Percentiles rank a stretch among this genome's conserved stretches.
These are phyloP conservation scores for Rhombomys opimus DNA, from an alignment of 2,113 vertebrate genomes.

Conservation along the genomic window DNA sequence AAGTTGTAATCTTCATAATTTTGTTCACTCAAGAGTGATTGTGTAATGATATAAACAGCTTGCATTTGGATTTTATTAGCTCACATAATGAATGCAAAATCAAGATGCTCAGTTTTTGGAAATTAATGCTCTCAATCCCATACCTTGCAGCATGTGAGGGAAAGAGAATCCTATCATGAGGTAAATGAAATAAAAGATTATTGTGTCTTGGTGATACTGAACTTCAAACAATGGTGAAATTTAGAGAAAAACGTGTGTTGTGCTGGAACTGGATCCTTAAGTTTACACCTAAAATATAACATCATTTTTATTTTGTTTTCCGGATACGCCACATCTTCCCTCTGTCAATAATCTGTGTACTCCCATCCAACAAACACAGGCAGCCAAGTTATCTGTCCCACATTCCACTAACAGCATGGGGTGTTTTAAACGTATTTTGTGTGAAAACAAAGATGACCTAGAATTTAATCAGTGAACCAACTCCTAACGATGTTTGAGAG, in stretches of 20 bases:
- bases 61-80: not conserved
- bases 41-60: not conserved
- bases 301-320: not conserved
- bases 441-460: not conserved
- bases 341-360: not conserved
- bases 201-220: not conserved
- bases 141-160: not conserved
- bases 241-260: not conserved
- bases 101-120: not conserved
- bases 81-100: constrained; percentile 41
- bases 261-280: not conserved
- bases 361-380: not conserved
- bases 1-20: not conserved
- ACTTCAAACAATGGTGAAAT: not conserved
- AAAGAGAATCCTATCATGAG: not conserved
- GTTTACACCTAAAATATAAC: not conserved
- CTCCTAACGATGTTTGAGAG: not conserved
- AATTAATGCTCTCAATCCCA: not conserved
- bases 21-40: constrained; percentile 13
- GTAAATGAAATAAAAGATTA: not conserved
- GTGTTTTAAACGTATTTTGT: not conserved
- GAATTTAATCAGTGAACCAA: not conserved
- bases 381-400: not conserved
- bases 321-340: not conserved
- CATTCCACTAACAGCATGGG: not conserved